A percentile compares a stretch with the other conserved stretches of the same genome.
Evolutionary conservation across 2,113 vertebrate genomes (phyloP).

Genomic region (Phyllostomus discolor): DNA sequence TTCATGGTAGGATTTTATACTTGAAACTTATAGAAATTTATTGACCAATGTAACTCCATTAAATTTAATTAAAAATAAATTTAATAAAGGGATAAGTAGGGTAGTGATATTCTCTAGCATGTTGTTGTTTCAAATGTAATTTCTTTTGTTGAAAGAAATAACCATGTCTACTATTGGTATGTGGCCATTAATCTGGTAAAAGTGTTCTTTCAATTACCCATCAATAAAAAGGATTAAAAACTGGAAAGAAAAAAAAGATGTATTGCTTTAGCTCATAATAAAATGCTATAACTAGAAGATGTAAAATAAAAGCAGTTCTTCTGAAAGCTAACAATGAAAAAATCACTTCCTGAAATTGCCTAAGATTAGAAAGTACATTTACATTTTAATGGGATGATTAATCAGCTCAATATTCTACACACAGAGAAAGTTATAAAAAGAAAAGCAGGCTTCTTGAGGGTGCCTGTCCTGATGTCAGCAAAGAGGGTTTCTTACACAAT

Average conservation of each 20-base stretch:
- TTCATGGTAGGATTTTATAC: too few relatives aligned
- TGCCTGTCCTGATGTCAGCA: not conserved
- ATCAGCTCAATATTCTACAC: constrained; percentile 35
- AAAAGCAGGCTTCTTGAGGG: not conserved
- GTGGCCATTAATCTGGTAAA: not conserved
- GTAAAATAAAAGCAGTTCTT: constrained; percentile 46
- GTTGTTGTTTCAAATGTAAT: not conserved
- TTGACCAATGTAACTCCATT: too few relatives aligned
- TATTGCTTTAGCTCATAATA: constrained; percentile 8
- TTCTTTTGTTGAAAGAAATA: not conserved
- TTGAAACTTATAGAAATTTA: too few relatives aligned
- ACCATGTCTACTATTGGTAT: not conserved
- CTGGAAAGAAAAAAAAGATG: not conserved
- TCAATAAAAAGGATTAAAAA: too few relatives aligned
- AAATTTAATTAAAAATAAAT: not conserved
- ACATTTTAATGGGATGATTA: constrained; percentile 69
- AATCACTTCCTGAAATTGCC: constrained; percentile 59
- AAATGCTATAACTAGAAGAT: not conserved
- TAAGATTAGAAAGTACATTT: constrained; percentile 69
- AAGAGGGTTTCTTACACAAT: not conserved
- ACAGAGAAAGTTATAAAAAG: not conserved
- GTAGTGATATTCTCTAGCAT: not conserved
- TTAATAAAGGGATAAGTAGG: not conserved
- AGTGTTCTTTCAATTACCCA: too few relatives aligned
- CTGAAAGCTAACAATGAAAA: constrained; percentile 50